phyloP scores from a whole-genome alignment of 2,888 invertebrate species.

The Odontothrips loti region DNA sequence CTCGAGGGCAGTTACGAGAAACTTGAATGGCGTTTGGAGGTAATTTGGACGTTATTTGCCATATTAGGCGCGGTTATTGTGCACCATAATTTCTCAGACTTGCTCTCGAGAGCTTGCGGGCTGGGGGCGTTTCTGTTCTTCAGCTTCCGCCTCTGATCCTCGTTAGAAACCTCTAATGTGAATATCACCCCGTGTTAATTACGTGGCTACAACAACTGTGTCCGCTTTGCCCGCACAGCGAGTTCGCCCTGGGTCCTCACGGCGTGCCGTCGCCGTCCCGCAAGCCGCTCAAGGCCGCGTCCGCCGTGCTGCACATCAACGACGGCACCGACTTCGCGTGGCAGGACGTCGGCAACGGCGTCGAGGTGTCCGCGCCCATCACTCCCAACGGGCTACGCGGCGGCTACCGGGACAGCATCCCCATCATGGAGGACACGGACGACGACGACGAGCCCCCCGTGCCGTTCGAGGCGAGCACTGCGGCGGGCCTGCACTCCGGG shows the following conservation, averaged over 20 bases:
- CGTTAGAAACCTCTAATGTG: no score
- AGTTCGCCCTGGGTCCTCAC: neutral
- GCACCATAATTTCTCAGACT: no score
- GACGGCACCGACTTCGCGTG: constrained; percentile 17
- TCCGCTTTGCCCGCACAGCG: neutral
- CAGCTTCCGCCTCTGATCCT: no score
- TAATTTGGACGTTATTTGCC: no score
- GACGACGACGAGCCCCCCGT: neutral
- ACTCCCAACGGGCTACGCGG: constrained; percentile 10
- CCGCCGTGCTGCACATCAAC: constrained; percentile 21
- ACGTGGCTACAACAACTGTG: neutral
- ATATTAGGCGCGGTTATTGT: no score
- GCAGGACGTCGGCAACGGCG: constrained; percentile 21
- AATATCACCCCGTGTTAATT: no score
- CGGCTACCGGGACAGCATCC: constrained; percentile 21
- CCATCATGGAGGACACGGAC: constrained; percentile 18
- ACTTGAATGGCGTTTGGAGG: no score
- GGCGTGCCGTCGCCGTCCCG: neutral
- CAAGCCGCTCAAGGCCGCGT: neutral
- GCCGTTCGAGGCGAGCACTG: constrained; percentile 3
- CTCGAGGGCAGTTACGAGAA: no score
- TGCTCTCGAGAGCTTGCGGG: no score
- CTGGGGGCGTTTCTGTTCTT: no score
- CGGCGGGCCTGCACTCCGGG: neutral
- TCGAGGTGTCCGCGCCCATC: constrained; percentile 21